Evolutionary conservation across 2,797 vertebrate species (phyloP), one percentile per base, ranked within the genome.

Genomic region (Peromyscus attwateri): DNA sequence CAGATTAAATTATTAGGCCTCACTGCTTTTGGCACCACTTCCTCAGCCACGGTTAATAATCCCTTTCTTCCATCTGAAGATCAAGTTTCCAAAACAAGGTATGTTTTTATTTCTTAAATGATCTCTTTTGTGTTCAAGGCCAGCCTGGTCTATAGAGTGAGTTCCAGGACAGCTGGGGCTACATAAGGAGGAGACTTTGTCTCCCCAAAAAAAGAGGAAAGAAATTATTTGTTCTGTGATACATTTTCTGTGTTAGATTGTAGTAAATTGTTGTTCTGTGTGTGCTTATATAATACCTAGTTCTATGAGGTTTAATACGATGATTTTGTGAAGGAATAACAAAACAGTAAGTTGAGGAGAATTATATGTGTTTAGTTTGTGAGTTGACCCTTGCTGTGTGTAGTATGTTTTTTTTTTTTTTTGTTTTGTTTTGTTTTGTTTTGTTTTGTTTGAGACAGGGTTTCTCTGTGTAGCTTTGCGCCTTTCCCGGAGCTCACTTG

Each of bases 61-160:
- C 99, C 99, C 1, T 99, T 99, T 98, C 99, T 99, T 96, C 99
- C 99, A 9, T 99, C 99, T 23, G 99, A 99, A 98, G 99, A 99
- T 98, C 99, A 99, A 96, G 99, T 99, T 89, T 99, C 99, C 83
- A 99, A 99, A 99, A 99, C 99, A 83, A 99, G 99, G 99, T 99
- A 97, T 91, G 95, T 62, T 75, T 87, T 66, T 77, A 25, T 49
- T 60, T 64, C 34, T 52, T 83, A 27, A 49, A 73, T 89, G 64
- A 49, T n/a, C 21, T 68, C 43, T 62, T 62, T 84, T 66, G 43
- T 68, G 43, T 25, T 85, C 43, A 25, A 66, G 83, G 64, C 62
- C 11, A 84, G 10, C 83, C 11, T 85, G 10, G 43, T 85, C 29
- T 68, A 68, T 19, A 49, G 66, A 68, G 31, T 85, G 29, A 49